Evolutionary conservation across 2,888 invertebrate species (phyloP), one percentile per base, ranked within the genome.

Genomic region (Mactromeris polynyma): DNA sequence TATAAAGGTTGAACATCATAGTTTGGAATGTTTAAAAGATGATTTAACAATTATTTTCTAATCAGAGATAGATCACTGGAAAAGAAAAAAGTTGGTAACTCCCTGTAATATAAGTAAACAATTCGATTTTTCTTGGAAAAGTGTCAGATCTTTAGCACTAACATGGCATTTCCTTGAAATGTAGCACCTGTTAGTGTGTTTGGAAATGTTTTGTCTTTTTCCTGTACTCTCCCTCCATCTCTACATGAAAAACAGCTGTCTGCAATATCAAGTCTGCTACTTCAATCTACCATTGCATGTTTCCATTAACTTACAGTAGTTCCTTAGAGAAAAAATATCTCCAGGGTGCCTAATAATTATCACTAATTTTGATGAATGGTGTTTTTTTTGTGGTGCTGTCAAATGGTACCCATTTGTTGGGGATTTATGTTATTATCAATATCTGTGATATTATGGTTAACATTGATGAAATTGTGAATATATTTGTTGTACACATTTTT

Each of bases 121-220:
- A 17, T 33, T 40, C 46, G 33, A 69, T n/a, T 83, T 83, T 83
- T 77, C 69, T 73, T 78, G 77, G 84, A 51, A 84, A 46, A 21
- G n/a, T 36, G 33, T 31, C 77, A 77, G 77, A 51, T n/a, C 31
- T 21, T 79, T 19, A 46, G 54, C 54, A 81, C 81, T 51, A 42
- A 46, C 33, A 36, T 51, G 11, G 36, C 33, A n/a, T 26, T 77
- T 83, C 17, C 38, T 40, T 84, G 84, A 84, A 78, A 78, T 19
- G 6, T 54, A 40, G 84, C 84, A 84, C 84, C 84, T 84, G 84
- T 84, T 84, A 78, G 77, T 84, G 36, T 84, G 84, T 84, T 84
- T 54, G 40, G 54, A 84, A 84, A 33, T 84, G 84, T 84, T 84
- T 51, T 78, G 83, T 83, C 83, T 83, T 21, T 11, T 42, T 46